These are phyloP conservation scores for Macrotis lagotis DNA, from an alignment of 2,113 vertebrate species.

Conservation along the genomic window DNA sequence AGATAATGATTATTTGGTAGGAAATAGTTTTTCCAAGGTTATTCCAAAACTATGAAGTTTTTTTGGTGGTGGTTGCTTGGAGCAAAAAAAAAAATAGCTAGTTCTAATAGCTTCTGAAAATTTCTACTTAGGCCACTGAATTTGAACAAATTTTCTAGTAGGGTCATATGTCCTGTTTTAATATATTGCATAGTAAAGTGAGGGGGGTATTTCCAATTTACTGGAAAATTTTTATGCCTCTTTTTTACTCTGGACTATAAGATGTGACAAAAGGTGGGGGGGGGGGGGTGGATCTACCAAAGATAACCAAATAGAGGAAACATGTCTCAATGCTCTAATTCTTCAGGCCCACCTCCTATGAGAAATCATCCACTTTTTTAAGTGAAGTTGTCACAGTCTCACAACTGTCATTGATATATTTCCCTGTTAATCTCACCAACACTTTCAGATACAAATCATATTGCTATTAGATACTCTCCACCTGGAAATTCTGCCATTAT, in stretches of 20 bases:
- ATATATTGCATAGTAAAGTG: slow-evolving; percentile 28
- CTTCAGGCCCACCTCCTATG: slow-evolving; percentile 16
- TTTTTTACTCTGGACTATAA: background rate
- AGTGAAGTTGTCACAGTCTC: background rate
- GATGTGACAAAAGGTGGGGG: background rate
- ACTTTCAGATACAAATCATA: background rate
- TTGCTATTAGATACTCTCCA: background rate
- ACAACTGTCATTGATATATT: slow-evolving; percentile 18
- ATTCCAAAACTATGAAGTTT: slow-evolving; percentile 19
- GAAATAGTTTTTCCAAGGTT: slow-evolving; percentile 2
- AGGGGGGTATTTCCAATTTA: slow-evolving; percentile 3
- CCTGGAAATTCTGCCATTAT: background rate
- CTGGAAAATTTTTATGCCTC: slow-evolving; percentile 19
- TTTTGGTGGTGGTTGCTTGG: too few relatives aligned
- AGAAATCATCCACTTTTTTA: background rate
- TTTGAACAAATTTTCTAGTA: slow-evolving; percentile 15
- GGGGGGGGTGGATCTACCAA: too few relatives aligned
- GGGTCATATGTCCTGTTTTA: background rate
- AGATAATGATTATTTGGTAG: slow-evolving; percentile 24
- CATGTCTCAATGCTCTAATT: background rate
- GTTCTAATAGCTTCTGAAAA: slow-evolving; percentile 14
- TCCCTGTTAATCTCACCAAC: background rate
- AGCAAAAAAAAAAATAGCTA: slow-evolving; percentile 32
- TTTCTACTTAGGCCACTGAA: slow-evolving; percentile 22
- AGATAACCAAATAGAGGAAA: background rate